Evolutionary conservation across 2,797 vertebrate species (phyloP).

Genomic region (Pangasius larnaudii): DNA sequence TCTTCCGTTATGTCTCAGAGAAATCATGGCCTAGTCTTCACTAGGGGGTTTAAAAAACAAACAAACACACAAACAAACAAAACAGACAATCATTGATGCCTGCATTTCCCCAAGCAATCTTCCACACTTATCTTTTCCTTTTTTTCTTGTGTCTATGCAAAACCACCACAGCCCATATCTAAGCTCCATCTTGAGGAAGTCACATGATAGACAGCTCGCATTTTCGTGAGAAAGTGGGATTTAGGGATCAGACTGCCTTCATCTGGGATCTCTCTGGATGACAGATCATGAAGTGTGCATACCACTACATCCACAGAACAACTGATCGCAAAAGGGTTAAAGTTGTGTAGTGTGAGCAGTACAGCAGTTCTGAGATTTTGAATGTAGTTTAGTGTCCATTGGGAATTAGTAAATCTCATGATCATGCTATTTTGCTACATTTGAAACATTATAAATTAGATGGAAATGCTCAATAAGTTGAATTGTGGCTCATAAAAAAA

Average conservation of each 20-base stretch:
- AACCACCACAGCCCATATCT: neutral
- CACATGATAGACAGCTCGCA: conserved; percentile 4
- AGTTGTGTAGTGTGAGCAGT: neutral
- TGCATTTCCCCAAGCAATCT: neutral
- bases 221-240: conserved; percentile 18
- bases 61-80: neutral
- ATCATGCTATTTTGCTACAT: neutral
- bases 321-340: neutral
- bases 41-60: neutral
- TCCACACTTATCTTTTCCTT: neutral
- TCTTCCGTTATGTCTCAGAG: neutral
- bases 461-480: neutral
- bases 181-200: neutral
- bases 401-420: neutral
- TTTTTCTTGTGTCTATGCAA: neutral
- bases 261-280: neutral
- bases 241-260: conserved; percentile 10
- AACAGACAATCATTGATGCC: neutral
- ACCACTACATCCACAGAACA: neutral
- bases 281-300: neutral
- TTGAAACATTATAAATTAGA: neutral
- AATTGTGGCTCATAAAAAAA: neutral
- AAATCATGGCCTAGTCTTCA: neutral
- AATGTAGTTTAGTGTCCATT: neutral
- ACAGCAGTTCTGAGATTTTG: neutral